Evolutionary conservation across 2,888 invertebrate species (phyloP), one percentile per base, ranked within the genome.

Genomic region (Pharmacophagus antenor): DNA sequence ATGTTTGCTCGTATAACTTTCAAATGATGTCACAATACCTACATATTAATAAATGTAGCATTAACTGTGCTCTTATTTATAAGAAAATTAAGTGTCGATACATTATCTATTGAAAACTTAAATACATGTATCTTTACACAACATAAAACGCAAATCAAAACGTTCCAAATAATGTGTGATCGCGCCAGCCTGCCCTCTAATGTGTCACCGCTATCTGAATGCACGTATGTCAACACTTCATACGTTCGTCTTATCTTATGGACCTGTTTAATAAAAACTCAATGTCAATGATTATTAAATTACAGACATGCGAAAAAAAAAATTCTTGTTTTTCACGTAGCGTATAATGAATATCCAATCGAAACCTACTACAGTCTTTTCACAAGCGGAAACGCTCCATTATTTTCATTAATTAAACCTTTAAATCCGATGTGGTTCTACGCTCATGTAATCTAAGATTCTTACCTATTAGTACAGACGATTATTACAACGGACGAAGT

Each of bases 161-260:
- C 27, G 27, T 7, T 10, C 7, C 4, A 15, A 12, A 31, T 12
- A 10, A 15, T 12, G 2, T 31, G 31, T 31, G 31, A 54, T 44
- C 3, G n/a, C 18, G 41, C 22, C 20, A 4, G n/a, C 18, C 18
- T n/a, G n/a, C n/a, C 31, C 7, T 52, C 46, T 23, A 47, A 22
- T 58, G 15, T 21, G 48, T 58, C 53, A 27, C 10, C 8, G 21
- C 54, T 59, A 59, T 59, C 59, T n/a, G 27, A 18, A 18, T 18
- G 21, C 17, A 31, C 31, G 15, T 42, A 18, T 27, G 44, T 54
- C 44, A 49, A 41, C 27, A 25, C 37, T 15, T 37, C 37, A 37
- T 42, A 54, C 42, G 22, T 52, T 17, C 44, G 22, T 46, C n/a
- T 42, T 51, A 58, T 27, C 41, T 27, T 18, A 27, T 49, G 44